Evolutionary conservation across 2,888 invertebrate species (phyloP), one percentile per base, ranked within the genome.

Genomic region (Pelosia muscerda): DNA sequence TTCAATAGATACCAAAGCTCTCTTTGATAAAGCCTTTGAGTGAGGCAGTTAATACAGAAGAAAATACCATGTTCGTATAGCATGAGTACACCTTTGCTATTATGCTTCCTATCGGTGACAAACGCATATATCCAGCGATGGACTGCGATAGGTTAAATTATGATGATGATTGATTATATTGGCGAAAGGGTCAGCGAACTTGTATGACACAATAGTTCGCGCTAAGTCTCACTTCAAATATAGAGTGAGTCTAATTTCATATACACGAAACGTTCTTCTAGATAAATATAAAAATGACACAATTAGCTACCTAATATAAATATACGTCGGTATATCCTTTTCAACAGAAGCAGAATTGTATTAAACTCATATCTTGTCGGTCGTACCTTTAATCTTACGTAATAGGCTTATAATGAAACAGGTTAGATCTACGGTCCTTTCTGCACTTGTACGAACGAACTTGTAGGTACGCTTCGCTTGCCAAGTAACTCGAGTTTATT

Each of bases 341-440:
- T 19, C 19, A 19, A 42, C 5, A 38, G 15, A 8, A n/a, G 49
- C n/a, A n/a, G 49, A n/a, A 19, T 19, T 49, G 2, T 49, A 49
- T n/a, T 49, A 49, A 49, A 49, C 49, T 9, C 49, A 49, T 49
- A 49, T n/a, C 49, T 42, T 2, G 9, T 49, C 49, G n/a, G 49
- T 0, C 9, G n/a, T 19, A 49, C 9, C n/a, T 15, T n/a, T 49
- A n/a, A 49, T 49, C 49, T 19, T n/a, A 49, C 49, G 49, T 49
- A 49, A 49, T 49, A 49, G 19, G 49, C 49, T n/a, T 49, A 49
- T 49, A 49, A n/a, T 49, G n/a, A n/a, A 49, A 49, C 49, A n/a
- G 8, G 19, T 49, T n/a, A 49, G 49, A 42, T 42, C 19, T 42
- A 15, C 19, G 5, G 49, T 19, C 19, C n/a, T n/a, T n/a, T 49